Evolutionary conservation across 2,888 invertebrate genomes (phyloP), one percentile per base, ranked within the genome.

Genomic region (Tribolium freemani): DNA sequence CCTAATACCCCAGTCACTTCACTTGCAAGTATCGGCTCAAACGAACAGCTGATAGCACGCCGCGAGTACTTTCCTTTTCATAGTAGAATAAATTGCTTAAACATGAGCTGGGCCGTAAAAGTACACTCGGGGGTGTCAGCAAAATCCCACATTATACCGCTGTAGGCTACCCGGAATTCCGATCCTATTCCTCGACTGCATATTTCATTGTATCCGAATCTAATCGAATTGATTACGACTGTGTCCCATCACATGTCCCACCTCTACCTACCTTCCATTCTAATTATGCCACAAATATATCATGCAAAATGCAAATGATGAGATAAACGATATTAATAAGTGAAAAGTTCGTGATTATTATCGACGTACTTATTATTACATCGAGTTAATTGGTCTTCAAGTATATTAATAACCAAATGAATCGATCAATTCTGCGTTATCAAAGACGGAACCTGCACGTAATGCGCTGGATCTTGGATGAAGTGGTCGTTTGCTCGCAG

Each of bases 31-130:
- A 54, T 26, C 11, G 31, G 30, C 30, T 54, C 10, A 64, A 64
- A 54, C 53, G 74, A 82, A 83, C 83, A 83, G 83, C 83, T 82
- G 84, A 83, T 83, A 78, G 80, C 78, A 26, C 13, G 31, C 45
- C 50, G 67, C 63, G 78, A 76, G 81, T 78, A 84, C 84, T 85
- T 83, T 84, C 84, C 77, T 81, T 85, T 84, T 84, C 84, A 80
- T 82, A 78, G 80, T 80, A 78, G 85, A 83, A 85, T 85, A 85
- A 84, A 85, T 84, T 85, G 84, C 82, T 84, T 83, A 85, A 85
- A 85, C 85, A 85, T 84, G 85, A 85, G 83, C 81, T 83, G 84
- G 78, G 83, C 82, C 82, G 81, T 83, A 82, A 82, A 84, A 84
- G 81, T 84, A 82, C 82, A 84, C 84, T 83, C 84, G 80, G 78